A percentile compares a stretch with the other conserved stretches of the same genome.
Conservation (phyloP, 2,113 vertebrate species). For the Gobiocypris rarus region DNA sequence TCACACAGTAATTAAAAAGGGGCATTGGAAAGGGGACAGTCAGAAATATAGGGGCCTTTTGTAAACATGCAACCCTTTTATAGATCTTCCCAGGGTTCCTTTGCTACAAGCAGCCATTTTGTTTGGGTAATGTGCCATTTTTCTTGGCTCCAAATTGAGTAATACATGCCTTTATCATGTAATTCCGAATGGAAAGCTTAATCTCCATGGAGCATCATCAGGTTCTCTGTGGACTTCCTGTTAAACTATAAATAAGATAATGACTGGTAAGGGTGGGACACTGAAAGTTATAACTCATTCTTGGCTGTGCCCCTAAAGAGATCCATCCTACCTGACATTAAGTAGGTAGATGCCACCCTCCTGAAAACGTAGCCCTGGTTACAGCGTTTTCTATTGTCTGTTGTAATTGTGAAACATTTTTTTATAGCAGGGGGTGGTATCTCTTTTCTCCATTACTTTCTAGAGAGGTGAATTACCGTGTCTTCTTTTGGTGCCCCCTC, state of each 20-base stretch:
- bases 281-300: slow-evolving; percentile 5
- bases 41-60: slow-evolving; percentile 58
- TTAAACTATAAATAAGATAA: slow-evolving; percentile 1
- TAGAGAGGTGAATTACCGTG: too few relatives aligned
- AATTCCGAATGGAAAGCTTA: background rate
- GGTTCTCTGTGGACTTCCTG: slow-evolving; percentile 2
- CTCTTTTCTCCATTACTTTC: too few relatives aligned
- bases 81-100: slow-evolving; percentile 67
- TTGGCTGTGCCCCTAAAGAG: slow-evolving; percentile 15
- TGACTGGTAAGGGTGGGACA: background rate
- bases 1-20: slow-evolving; percentile 58
- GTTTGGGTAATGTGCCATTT: slow-evolving; percentile 8
- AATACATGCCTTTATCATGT: background rate
- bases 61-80: slow-evolving; percentile 55
- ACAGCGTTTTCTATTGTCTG: background rate
- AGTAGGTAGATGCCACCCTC: background rate
- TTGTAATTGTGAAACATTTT: background rate
- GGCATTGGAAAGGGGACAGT: slow-evolving; percentile 32
- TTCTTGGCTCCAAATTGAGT: slow-evolving; percentile 23
- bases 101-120: background rate
- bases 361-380: slow-evolving; percentile 33
- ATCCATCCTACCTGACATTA: slow-evolving; percentile 45
- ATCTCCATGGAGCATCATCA: slow-evolving; percentile 37
- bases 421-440: too few relatives aligned
- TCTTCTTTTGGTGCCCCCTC: too few relatives aligned